These are phyloP conservation scores for Anguilla japonica DNA, from an alignment of 2,113 vertebrate species.

Conservation along the genomic window DNA sequence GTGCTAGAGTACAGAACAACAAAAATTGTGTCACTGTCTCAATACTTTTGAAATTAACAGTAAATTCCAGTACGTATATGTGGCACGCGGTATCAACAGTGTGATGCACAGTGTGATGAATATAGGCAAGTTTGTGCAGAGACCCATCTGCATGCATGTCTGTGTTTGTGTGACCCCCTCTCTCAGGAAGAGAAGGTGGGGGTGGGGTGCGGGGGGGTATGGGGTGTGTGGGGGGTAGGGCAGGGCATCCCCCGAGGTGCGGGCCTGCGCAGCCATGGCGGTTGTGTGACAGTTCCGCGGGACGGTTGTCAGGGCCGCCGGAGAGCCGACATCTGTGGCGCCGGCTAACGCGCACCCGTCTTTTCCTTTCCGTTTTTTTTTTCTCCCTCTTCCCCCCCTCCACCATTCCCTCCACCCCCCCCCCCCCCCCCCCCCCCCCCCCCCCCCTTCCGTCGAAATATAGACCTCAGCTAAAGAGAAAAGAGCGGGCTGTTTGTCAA, in stretches of 20 bases:
- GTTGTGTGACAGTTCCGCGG: constrained; percentile 19
- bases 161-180: background rate
- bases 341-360: constrained; percentile 7
- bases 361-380: background rate
- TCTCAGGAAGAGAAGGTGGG: background rate
- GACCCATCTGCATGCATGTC: background rate
- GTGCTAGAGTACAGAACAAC: too few relatives aligned
- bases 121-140: background rate
- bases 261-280: constrained; percentile 2
- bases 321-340: background rate
- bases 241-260: constrained; percentile 24
- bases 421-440: background rate
- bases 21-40: too few relatives aligned
- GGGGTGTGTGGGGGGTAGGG: constrained; percentile 13
- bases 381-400: background rate
- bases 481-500: constrained; percentile 37
- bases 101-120: background rate
- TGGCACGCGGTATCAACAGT: background rate
- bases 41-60: too few relatives aligned
- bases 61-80: background rate
- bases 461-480: constrained; percentile 39
- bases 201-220: background rate
- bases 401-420: background rate
- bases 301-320: constrained; percentile 2
- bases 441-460: constrained; percentile 6